These are phyloP conservation scores for Plutella xylostella DNA, from an alignment of 2,888 invertebrate genomes.

Conservation along the genomic window DNA sequence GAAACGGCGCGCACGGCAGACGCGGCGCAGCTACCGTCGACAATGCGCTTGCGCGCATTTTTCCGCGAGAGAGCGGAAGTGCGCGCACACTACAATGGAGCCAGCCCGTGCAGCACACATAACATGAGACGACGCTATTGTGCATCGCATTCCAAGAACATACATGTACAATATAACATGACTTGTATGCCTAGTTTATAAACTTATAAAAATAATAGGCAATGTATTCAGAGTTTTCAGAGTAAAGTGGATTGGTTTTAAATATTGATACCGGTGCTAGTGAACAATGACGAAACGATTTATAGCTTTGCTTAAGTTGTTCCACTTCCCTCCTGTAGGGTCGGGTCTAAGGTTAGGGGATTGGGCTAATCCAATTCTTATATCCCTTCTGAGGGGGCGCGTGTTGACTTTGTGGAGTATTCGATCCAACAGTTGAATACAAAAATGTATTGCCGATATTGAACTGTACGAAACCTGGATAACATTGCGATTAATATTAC, in stretches of 20 bases:
- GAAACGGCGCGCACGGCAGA: too few species aligned
- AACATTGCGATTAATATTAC: background rate
- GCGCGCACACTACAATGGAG: slow-evolving; percentile 42
- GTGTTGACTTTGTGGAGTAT: slow-evolving; percentile 1
- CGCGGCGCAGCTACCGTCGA: slow-evolving; percentile 11
- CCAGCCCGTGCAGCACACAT: slow-evolving; percentile 44
- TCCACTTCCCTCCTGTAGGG: slow-evolving; percentile 17
- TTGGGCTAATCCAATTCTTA: slow-evolving; percentile 43
- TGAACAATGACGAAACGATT: background rate
- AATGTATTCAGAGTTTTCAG: background rate
- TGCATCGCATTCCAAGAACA: slow-evolving; percentile 50
- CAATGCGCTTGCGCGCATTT: slow-evolving; percentile 35
- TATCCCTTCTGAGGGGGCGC: slow-evolving; percentile 29
- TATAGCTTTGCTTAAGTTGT: background rate
- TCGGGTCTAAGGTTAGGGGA: slow-evolving; percentile 28
- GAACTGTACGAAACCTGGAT: background rate
- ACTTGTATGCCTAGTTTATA: too few species aligned
- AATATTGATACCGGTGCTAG: background rate
- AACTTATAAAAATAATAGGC: background rate
- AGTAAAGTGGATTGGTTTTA: background rate
- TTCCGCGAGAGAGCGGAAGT: slow-evolving; percentile 69
- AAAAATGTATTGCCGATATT: slow-evolving; percentile 32
- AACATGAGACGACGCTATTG: slow-evolving; percentile 32
- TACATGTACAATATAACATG: too few species aligned
- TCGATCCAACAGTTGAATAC: slow-evolving; percentile 30